phyloP scores from a whole-genome alignment of 1,140 invertebrate genomes.

The Drosophila lini region DNA sequence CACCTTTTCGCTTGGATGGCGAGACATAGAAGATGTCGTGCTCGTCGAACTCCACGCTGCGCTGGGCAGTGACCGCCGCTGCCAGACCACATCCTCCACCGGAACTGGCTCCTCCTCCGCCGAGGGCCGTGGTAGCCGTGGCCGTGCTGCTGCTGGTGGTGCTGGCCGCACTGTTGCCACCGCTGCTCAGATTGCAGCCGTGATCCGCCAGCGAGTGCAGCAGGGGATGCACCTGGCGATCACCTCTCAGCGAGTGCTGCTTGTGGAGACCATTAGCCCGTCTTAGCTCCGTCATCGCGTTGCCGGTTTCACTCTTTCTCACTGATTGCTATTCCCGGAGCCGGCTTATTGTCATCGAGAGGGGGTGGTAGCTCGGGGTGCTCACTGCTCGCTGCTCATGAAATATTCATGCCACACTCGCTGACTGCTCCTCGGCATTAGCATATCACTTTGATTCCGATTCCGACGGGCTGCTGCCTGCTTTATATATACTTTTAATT shows the following conservation, averaged over 20 bases:
- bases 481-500: conserved; percentile 69
- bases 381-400: conserved; percentile 57
- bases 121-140: conserved; percentile 66
- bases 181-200: conserved; percentile 69
- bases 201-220: conserved; percentile 68
- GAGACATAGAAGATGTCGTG: conserved; percentile 81
- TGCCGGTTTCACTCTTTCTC: conserved; percentile 10
- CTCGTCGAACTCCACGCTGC: conserved; percentile 74
- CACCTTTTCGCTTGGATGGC: conserved; percentile 78
- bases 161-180: conserved; percentile 73
- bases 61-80: conserved; percentile 19
- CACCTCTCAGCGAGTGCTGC: conserved; percentile 59
- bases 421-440: conserved; percentile 47
- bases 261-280: conserved; percentile 64
- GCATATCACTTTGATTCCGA: conserved; percentile 74
- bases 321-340: conserved; percentile 24
- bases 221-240: conserved; percentile 54
- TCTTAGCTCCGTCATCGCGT: conserved; percentile 65
- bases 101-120: not conserved
- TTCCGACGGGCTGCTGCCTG: conserved; percentile 8
- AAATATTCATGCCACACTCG: conserved; percentile 67
- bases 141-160: conserved; percentile 76
- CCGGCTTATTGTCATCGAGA: conserved; percentile 72
- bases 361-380: conserved; percentile 10
- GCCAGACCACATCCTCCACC: conserved; percentile 9